phyloP scores from a whole-genome alignment of 2,113 vertebrate genomes.

The Otus sunia region DNA sequence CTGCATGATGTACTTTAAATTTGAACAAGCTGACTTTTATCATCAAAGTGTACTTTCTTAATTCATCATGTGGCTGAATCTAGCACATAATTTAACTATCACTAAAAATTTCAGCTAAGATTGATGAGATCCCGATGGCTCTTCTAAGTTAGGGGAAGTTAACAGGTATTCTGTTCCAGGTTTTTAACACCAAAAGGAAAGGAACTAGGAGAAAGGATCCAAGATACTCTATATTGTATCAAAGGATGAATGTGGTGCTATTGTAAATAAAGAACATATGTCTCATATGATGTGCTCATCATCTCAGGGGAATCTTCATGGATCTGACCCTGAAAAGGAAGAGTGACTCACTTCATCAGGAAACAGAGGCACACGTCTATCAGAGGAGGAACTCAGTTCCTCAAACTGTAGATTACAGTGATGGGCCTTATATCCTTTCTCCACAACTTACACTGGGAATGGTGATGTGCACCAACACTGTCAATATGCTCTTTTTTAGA shows the following conservation, averaged over 20 bases:
- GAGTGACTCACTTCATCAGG: not conserved
- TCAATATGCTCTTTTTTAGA: not conserved
- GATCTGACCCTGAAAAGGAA: not conserved
- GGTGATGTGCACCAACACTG: not conserved
- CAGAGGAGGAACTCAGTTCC: not conserved
- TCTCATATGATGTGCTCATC: not conserved
- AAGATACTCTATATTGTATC: not conserved
- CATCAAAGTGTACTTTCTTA: not conserved
- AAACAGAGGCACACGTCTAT: not conserved
- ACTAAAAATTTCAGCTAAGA: not conserved
- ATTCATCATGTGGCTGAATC: not conserved
- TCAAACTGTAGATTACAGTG: not conserved
- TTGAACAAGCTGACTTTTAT: not conserved
- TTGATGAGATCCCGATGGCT: not conserved
- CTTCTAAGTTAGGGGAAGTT: not conserved
- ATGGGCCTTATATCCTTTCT: not conserved
- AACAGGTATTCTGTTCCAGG: not conserved
- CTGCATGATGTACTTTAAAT: not conserved
- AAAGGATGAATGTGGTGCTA: not conserved
- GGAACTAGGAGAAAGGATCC: not conserved
- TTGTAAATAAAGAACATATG: not conserved
- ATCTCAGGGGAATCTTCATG: not conserved
- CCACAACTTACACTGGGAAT: not conserved
- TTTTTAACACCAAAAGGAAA: not conserved
- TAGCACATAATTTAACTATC: not conserved